Conservation (phyloP, 1,140 invertebrate species). For the Trachymyrmex septentrionalis region DNA sequence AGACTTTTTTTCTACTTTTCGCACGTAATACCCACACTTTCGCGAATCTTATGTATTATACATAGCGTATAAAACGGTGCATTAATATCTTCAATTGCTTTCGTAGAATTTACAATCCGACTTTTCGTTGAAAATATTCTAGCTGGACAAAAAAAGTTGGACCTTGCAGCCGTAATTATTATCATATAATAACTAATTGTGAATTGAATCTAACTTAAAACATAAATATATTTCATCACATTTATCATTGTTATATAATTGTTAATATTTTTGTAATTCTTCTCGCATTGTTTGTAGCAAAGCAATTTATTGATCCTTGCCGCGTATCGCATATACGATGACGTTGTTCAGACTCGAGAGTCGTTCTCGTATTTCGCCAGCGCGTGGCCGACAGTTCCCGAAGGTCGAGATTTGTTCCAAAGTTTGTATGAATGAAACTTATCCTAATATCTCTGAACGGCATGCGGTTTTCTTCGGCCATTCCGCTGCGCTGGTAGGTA, state of each 20-base stretch:
- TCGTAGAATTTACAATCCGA: background rate
- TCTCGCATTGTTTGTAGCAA: background rate
- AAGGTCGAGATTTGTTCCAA: conserved; percentile 82
- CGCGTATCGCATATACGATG: no score
- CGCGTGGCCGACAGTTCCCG: conserved; percentile 68
- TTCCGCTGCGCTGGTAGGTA: conserved; percentile 34
- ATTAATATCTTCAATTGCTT: background rate
- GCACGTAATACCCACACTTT: no score
- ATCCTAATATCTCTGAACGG: conserved; percentile 81
- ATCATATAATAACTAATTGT: no score
- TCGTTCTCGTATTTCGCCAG: conserved; percentile 66
- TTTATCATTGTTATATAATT: background rate
- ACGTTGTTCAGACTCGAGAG: conserved; percentile 66
- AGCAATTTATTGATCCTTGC: background rate
- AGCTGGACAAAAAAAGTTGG: background rate
- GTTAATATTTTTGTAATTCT: background rate
- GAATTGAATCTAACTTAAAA: background rate
- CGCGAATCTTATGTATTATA: background rate
- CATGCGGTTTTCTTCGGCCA: conserved; percentile 71
- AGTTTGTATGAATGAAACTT: conserved; percentile 84
- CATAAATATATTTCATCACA: background rate
- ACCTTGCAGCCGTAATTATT: background rate
- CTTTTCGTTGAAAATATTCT: conserved; percentile 4
- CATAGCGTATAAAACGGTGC: background rate
- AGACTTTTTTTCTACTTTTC: background rate